A percentile compares a stretch with the other conserved stretches of the same genome.
These are phyloP conservation scores for Sula dactylatra DNA, from an alignment of 2,113 vertebrate genomes.

Conservation along the genomic window DNA sequence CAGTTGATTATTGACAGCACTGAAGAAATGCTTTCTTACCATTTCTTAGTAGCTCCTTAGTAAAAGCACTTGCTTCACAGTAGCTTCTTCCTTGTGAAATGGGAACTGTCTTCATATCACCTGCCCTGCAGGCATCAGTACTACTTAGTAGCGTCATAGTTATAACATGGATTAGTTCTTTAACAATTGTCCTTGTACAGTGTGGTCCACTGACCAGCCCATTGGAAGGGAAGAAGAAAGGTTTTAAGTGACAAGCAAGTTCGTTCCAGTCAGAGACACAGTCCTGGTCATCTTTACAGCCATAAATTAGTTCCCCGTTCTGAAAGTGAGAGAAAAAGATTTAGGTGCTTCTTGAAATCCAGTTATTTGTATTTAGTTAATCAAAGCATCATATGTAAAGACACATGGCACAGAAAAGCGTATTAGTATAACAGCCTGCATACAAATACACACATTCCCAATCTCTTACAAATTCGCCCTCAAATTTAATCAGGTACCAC, in stretches of 20 bases:
- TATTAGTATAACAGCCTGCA: background rate
- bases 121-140: conserved; percentile 75
- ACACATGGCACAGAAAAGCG: background rate
- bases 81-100: conserved; percentile 76
- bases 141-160: conserved; percentile 82
- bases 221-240: conserved; percentile 87
- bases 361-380: background rate
- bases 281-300: conserved; percentile 87
- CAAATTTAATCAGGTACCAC: background rate
- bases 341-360: background rate
- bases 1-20: background rate
- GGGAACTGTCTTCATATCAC: conserved; percentile 70
- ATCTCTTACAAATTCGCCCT: background rate
- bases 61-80: conserved; percentile 89
- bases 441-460: background rate
- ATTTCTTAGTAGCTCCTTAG: conserved; percentile 79
- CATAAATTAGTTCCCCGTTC: conserved; percentile 93
- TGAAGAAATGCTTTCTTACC: conserved; percentile 71
- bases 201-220: conserved; percentile 81
- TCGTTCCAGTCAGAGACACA: conserved; percentile 81
- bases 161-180: conserved; percentile 90
- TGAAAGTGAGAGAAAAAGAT: conserved; percentile 44
- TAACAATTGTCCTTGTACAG: conserved; percentile 81
- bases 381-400: background rate
- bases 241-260: conserved; percentile 87